A percentile compares a stretch with the other conserved stretches of the same genome.
These are phyloP conservation scores for Entelurus aequoreus DNA, from an alignment of 2,113 vertebrate genomes.

Conservation along the genomic window DNA sequence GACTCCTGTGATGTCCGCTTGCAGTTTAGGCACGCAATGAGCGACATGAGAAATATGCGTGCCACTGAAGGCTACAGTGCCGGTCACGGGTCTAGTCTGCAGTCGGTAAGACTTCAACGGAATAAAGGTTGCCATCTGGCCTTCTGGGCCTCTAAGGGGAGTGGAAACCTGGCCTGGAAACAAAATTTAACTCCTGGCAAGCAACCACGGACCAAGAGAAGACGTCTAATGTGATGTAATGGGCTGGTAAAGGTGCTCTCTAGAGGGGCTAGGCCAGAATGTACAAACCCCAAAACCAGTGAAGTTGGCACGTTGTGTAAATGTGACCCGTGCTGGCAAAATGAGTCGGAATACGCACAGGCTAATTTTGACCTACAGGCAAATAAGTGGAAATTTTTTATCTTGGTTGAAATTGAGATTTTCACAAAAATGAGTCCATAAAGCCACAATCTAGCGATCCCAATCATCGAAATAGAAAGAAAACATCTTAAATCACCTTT, in stretches of 20 bases:
- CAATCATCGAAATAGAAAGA: too few species aligned
- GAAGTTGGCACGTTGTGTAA: too few species aligned
- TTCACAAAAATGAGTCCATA: too few species aligned
- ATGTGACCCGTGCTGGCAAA: too few species aligned
- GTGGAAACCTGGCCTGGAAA: constrained; percentile 12
- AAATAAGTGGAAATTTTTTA: too few species aligned
- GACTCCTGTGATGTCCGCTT: constrained; percentile 4
- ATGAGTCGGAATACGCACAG: too few species aligned
- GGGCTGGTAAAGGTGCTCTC: constrained; percentile 16
- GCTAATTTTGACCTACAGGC: too few species aligned
- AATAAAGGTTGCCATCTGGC: constrained; percentile 12
- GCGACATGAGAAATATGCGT: neutral
- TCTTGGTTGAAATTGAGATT: too few species aligned
- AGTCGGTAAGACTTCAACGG: constrained; percentile 6
- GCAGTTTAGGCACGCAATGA: neutral
- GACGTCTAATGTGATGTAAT: constrained; percentile 30
- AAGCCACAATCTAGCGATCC: too few species aligned
- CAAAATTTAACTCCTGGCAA: constrained; percentile 19
- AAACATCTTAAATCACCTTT: too few species aligned
- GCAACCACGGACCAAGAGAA: neutral
- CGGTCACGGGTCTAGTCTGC: constrained; percentile 6
- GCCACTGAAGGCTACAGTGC: neutral
- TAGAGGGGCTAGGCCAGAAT: neutral
- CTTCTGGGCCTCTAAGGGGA: neutral
- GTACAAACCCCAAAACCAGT: too few species aligned